A percentile compares a stretch with the other conserved stretches of the same genome.
phyloP scores from a whole-genome alignment of 2,113 vertebrate species.

The Neogobius melanostomus region DNA sequence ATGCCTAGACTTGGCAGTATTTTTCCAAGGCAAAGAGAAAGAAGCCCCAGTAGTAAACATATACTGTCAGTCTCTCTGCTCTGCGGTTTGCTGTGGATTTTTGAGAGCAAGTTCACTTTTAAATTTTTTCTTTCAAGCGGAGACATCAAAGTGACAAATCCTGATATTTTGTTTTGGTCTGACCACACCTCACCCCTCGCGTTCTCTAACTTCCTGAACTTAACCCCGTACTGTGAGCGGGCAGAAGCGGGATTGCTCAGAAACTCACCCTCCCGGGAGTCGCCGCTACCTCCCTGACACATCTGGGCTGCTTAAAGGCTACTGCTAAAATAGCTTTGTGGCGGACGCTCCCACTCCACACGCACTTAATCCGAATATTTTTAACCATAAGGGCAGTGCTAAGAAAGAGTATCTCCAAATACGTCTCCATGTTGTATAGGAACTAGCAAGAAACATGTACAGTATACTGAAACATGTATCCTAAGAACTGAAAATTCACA shows the following conservation, averaged over 20 bases:
- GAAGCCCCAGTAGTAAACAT: constrained; percentile 2
- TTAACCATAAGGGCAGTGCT: constrained; percentile 2
- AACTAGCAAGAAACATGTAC: neutral
- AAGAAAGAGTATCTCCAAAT: neutral
- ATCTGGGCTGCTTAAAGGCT: constrained; percentile 22
- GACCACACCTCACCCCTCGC: neutral
- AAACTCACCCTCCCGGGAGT: constrained; percentile 42
- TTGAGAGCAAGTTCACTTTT: constrained; percentile 8
- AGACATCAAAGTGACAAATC: constrained; percentile 18
- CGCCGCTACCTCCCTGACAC: neutral
- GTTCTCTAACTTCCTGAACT: constrained; percentile 24
- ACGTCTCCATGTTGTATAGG: neutral
- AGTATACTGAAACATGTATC: too few species aligned
- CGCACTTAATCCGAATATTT: constrained; percentile 21
- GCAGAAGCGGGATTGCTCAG: constrained; percentile 35
- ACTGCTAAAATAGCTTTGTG: constrained; percentile 38
- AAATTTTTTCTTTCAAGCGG: constrained; percentile 13
- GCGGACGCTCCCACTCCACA: constrained; percentile 8
- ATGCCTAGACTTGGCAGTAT: neutral
- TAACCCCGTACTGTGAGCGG: constrained; percentile 33
- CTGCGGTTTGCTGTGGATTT: neutral
- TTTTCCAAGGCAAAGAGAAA: neutral
- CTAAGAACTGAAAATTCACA: too few species aligned
- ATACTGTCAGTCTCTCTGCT: constrained; percentile 25
- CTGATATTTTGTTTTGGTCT: constrained; percentile 8